A percentile compares a stretch with the other conserved stretches of the same genome.
These are phyloP conservation scores for Diploptera punctata DNA, from an alignment of 2,888 invertebrate genomes.

Conservation along the genomic window DNA sequence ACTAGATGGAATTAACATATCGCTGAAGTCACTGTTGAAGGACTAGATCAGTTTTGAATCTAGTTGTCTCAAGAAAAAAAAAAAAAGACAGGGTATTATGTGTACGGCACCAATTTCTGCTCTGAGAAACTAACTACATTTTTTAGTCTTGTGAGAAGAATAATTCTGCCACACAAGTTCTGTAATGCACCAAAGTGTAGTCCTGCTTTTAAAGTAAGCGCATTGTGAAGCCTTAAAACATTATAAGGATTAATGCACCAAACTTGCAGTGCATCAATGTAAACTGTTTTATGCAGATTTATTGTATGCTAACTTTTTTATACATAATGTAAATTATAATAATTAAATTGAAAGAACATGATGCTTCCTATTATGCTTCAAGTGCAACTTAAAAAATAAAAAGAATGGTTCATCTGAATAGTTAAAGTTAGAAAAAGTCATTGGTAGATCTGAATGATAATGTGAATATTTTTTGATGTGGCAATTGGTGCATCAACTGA, in stretches of 20 bases:
- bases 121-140: background rate
- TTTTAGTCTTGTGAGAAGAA: background rate
- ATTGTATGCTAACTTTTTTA: slow-evolving; percentile 14
- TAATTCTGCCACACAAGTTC: background rate
- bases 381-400: slow-evolving; percentile 22
- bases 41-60: slow-evolving; percentile 16
- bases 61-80: slow-evolving; percentile 17
- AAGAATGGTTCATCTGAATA: slow-evolving; percentile 9
- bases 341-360: slow-evolving; percentile 6
- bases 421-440: slow-evolving; percentile 6
- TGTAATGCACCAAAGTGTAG: background rate
- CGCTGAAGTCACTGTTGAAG: background rate
- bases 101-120: slow-evolving; percentile 12
- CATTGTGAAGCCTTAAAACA: slow-evolving; percentile 4
- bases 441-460: slow-evolving; percentile 5
- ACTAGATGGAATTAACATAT: no score
- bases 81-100: background rate
- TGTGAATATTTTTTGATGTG: slow-evolving; percentile 12
- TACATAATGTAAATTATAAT: slow-evolving; percentile 16
- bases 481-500: slow-evolving; percentile 6
- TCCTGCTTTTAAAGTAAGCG: background rate
- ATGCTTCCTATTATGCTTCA: slow-evolving; percentile 21
- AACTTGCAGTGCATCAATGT: background rate
- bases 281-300: slow-evolving; percentile 1
- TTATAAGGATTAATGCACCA: background rate